Evolutionary conservation across 1,140 invertebrate genomes (phyloP).

Genomic region (Hylaeus volcanicus): DNA sequence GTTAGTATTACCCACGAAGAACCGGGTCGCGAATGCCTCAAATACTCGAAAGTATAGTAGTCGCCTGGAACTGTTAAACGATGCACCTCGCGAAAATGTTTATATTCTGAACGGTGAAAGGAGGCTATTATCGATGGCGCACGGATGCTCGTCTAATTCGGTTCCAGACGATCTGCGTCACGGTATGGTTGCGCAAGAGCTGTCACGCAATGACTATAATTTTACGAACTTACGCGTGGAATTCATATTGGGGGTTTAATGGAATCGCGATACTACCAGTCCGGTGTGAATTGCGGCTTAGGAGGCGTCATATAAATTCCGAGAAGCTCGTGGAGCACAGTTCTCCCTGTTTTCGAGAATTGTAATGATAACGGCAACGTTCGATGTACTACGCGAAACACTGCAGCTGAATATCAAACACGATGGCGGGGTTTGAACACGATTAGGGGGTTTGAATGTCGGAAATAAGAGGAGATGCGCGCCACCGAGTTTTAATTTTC

Average conservation of each 20-base stretch:
- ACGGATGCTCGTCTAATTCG: constrained; percentile 2
- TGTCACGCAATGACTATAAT: constrained; percentile 52
- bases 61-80: background rate
- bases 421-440: no score
- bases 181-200: background rate
- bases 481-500: no score
- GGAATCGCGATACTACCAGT: constrained; percentile 23
- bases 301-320: constrained; percentile 32
- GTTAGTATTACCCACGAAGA: no score
- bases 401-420: no score
- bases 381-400: no score
- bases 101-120: background rate
- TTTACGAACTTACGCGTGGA: constrained; percentile 15
- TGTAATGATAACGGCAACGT: background rate
- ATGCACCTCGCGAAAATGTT: background rate
- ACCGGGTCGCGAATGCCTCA: no score
- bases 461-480: no score
- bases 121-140: background rate
- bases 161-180: background rate
- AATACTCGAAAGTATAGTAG: background rate
- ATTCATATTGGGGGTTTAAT: constrained; percentile 47
- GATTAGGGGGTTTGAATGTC: no score
- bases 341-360: constrained; percentile 1
- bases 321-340: background rate
- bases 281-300: constrained; percentile 19